Conservation (phyloP, 2,113 vertebrate genomes). For the Lophochroa leadbeateri region DNA sequence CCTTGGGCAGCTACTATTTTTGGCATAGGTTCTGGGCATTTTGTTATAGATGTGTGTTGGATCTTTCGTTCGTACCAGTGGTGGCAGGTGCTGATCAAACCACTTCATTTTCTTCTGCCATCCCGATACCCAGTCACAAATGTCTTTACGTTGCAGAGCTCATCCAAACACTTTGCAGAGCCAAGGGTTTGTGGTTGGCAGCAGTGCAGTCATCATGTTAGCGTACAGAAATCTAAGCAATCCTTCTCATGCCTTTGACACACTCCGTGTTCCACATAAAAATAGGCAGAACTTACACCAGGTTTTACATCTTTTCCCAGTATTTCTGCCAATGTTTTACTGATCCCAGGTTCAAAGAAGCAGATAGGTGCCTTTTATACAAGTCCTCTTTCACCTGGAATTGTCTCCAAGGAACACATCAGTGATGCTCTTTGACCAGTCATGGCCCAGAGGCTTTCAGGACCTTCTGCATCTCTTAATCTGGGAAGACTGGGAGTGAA, state of each 20-base stretch:
- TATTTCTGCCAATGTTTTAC: background rate
- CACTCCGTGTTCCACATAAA: background rate
- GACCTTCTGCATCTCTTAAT: background rate
- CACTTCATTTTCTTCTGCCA: background rate
- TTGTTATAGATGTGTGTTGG: background rate
- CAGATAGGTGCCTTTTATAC: background rate
- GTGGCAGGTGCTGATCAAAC: background rate
- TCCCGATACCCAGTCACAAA: background rate
- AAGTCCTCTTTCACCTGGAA: background rate
- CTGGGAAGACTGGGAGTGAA: background rate
- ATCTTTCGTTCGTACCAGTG: background rate
- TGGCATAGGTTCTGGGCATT: background rate
- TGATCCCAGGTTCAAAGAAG: background rate
- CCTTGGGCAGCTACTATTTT: background rate
- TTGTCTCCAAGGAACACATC: background rate
- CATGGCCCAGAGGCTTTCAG: background rate
- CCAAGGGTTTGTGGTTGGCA: background rate
- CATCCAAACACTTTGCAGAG: background rate
- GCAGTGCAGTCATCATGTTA: background rate
- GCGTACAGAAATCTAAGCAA: background rate
- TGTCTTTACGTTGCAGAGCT: background rate
- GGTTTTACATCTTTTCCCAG: background rate
- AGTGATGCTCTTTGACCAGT: background rate
- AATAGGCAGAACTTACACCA: background rate
- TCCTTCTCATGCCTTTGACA: background rate